Conservation (phyloP, 2,888 invertebrate species). For the Sminthurides aquaticus region DNA sequence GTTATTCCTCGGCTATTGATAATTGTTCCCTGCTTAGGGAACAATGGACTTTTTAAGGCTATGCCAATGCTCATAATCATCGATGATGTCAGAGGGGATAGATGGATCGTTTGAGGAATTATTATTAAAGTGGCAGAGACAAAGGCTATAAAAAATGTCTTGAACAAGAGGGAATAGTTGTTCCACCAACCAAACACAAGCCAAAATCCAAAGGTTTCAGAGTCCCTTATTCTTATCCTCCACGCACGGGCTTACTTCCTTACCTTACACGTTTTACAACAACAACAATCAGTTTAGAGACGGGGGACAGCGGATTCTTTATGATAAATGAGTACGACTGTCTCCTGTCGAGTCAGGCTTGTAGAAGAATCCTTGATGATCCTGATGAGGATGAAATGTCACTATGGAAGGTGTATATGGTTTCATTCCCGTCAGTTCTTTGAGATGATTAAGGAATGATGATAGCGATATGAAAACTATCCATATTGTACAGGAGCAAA, state of each 20-base stretch:
- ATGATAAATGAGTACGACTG: neutral
- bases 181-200: too few relatives aligned
- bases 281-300: too few relatives aligned
- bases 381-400: neutral
- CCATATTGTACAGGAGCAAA: slow-evolving; percentile 8
- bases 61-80: neutral
- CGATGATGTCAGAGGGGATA: neutral
- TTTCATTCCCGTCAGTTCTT: slow-evolving; percentile 11
- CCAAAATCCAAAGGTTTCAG: too few relatives aligned
- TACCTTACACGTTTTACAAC: too few relatives aligned
- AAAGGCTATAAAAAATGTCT: too few relatives aligned
- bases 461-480: slow-evolving; percentile 8
- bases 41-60: neutral
- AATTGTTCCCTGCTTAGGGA: neutral
- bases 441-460: slow-evolving; percentile 23
- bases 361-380: neutral
- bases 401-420: slow-evolving; percentile 9
- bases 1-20: too few relatives aligned
- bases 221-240: too few relatives aligned
- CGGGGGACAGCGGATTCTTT: neutral
- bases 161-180: too few relatives aligned
- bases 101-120: too few relatives aligned
- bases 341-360: neutral
- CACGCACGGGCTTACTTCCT: too few relatives aligned
- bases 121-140: too few relatives aligned